Evolutionary conservation across 2,113 vertebrate species (phyloP), one percentile per base, ranked within the genome.

Genomic region (Oryzias javanicus): DNA sequence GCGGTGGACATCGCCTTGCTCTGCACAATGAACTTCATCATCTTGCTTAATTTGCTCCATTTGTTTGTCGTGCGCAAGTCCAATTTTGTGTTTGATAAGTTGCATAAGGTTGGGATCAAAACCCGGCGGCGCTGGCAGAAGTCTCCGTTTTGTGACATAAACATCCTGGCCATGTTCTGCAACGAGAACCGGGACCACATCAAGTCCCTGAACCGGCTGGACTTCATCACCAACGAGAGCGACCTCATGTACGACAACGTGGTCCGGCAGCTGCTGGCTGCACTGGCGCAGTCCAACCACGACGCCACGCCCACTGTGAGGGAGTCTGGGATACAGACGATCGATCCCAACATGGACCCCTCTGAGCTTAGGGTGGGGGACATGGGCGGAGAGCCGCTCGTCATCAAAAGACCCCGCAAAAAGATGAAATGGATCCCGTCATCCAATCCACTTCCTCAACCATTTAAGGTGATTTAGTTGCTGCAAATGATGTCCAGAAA

Each of bases 191-290:
- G 97, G 14, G 97, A 99, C 91, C 97, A 99, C 84, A 99, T 99
- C 86, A 99, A 99, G 88, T 98, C 96, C 0, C 86, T 99, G 59
- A 99, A 99, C 87, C 92, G 97, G 14, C 91, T 99, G 85, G 97
- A 99, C 89, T 99, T 99, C 67, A 99, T 99, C 75, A 99, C 97
- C 42, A 98, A 98, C 1, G 97, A 99, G 82, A 99, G 97, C 0
- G 97, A 99, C 85, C 93, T 99, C 72, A 99, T 99, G 97, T 99
- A 98, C 0, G 97, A 99, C 89, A 96, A 99, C 0, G 97, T 99
- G 75, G 97, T 99, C n/a, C 90, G 97, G 10, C 97, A 99, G 89
- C 88, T 99, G 78, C 86, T 99, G 58, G 97, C 97, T 1, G 97
- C 96, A 0, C 79, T 99, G 70, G 97, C 97, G 6, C 96, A 98